Evolutionary conservation across 2,888 invertebrate species (phyloP).

Genomic region (Hydriomena furcata): DNA sequence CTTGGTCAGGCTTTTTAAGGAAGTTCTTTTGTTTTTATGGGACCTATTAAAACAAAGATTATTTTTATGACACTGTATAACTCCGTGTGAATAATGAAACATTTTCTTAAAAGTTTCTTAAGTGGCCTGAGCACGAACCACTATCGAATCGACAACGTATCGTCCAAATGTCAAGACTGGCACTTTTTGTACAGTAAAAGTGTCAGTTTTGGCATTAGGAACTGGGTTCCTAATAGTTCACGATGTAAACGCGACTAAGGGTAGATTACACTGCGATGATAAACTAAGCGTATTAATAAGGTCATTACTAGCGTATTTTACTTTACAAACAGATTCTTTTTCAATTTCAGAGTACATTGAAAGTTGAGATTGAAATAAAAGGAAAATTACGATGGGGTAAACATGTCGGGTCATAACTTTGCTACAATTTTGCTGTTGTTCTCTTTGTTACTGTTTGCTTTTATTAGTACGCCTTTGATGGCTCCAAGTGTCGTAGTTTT

Average conservation of each 20-base stretch:
- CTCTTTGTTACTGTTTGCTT: slow-evolving; percentile 62
- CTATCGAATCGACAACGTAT: too few relatives aligned
- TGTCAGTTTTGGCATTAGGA: neutral
- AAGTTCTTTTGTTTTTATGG: slow-evolving; percentile 7
- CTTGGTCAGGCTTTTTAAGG: neutral
- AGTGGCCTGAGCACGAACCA: too few relatives aligned
- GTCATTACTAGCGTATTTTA: neutral
- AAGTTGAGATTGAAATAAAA: slow-evolving; percentile 31
- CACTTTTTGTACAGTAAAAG: too few relatives aligned
- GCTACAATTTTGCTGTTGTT: slow-evolving; percentile 58
- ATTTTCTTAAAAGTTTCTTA: too few relatives aligned
- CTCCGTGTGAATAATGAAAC: too few relatives aligned
- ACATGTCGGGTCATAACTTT: slow-evolving; percentile 43
- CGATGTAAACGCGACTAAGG: too few relatives aligned
- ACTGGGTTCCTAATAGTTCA: too few relatives aligned
- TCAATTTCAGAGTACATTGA: slow-evolving; percentile 13
- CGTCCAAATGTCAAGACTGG: too few relatives aligned
- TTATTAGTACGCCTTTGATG: slow-evolving; percentile 70
- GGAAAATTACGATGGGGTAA: slow-evolving; percentile 42
- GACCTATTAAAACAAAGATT: neutral
- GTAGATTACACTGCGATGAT: too few relatives aligned
- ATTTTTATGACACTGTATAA: slow-evolving; percentile 1
- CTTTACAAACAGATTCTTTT: slow-evolving; percentile 5
- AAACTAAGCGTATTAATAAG: neutral
- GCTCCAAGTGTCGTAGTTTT: slow-evolving; percentile 66